A percentile compares a stretch with the other conserved stretches of the same genome.
Evolutionary conservation across 2,888 invertebrate genomes (phyloP).

Genomic region (Platycnemis pennipes): DNA sequence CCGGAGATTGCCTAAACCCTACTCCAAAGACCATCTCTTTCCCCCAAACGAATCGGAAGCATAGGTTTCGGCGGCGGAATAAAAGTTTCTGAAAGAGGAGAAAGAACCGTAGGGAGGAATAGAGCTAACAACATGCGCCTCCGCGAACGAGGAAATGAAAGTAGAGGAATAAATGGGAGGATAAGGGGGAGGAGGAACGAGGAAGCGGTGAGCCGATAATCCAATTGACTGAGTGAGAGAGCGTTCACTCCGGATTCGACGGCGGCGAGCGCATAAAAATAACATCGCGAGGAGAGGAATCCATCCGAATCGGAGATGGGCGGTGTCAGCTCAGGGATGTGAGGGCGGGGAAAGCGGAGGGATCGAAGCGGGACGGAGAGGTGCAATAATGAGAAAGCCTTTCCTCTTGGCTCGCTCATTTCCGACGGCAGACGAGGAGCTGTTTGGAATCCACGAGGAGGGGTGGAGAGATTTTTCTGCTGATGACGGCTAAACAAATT

Average conservation of each 20-base stretch:
- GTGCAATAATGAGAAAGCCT: neutral
- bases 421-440: conserved; percentile 36
- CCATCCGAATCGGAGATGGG: neutral
- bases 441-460: neutral
- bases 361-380: neutral
- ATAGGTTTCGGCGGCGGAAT: neutral
- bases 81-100: neutral
- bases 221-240: neutral
- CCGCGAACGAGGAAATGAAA: neutral
- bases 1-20: neutral
- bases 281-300: neutral
- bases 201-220: neutral
- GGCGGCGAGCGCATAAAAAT: neutral
- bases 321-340: no score
- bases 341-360: neutral
- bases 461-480: neutral
- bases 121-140: neutral
- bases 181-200: neutral
- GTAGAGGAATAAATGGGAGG: neutral
- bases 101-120: neutral
- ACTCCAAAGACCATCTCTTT: neutral
- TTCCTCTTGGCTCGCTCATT: neutral
- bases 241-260: conserved; percentile 23
- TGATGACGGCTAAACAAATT: conserved; percentile 28
- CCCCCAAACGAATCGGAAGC: neutral